phyloP scores from a whole-genome alignment of 2,113 vertebrate species.

The Gymnocephalus cernua region DNA sequence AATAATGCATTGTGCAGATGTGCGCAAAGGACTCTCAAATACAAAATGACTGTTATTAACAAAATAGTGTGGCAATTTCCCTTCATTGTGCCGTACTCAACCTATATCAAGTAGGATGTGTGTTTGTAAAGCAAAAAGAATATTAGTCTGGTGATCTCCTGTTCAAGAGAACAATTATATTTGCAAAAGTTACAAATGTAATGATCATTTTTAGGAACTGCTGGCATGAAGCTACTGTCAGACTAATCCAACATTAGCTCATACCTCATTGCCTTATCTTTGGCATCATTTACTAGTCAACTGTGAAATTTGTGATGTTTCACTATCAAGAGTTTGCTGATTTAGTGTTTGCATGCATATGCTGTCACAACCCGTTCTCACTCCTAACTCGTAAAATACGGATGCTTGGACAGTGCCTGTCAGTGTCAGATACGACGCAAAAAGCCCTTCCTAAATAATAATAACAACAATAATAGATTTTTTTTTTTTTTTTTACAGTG shows the following conservation, averaged over 20 bases:
- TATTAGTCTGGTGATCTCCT: constrained; percentile 40
- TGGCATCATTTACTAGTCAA: not conserved
- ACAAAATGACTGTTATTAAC: constrained; percentile 14
- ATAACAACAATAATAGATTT: too few species aligned
- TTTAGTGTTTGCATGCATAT: not conserved
- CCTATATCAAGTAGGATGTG: constrained; percentile 30
- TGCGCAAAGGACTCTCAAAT: constrained; percentile 24
- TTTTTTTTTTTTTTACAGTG: too few species aligned
- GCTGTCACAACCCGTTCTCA: too few species aligned
- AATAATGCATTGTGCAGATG: constrained; percentile 35
- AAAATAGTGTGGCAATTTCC: constrained; percentile 22
- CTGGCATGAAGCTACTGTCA: constrained; percentile 16
- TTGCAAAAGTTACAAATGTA: constrained; percentile 36
- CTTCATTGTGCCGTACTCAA: constrained; percentile 6
- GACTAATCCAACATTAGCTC: not conserved
- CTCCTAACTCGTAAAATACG: too few species aligned
- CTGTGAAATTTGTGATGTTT: constrained; percentile 15
- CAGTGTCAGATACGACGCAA: too few species aligned
- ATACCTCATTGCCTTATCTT: not conserved
- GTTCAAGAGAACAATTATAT: constrained; percentile 38
- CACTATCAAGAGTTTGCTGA: not conserved
- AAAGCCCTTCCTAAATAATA: too few species aligned
- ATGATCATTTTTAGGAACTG: constrained; percentile 27
- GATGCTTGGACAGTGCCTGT: too few species aligned
- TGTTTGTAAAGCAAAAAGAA: constrained; percentile 33